Percentiles rank a stretch among this genome's conserved stretches.
These are phyloP conservation scores for Macroramphosus scolopax DNA, from an alignment of 2,797 vertebrate species.

Conservation along the genomic window DNA sequence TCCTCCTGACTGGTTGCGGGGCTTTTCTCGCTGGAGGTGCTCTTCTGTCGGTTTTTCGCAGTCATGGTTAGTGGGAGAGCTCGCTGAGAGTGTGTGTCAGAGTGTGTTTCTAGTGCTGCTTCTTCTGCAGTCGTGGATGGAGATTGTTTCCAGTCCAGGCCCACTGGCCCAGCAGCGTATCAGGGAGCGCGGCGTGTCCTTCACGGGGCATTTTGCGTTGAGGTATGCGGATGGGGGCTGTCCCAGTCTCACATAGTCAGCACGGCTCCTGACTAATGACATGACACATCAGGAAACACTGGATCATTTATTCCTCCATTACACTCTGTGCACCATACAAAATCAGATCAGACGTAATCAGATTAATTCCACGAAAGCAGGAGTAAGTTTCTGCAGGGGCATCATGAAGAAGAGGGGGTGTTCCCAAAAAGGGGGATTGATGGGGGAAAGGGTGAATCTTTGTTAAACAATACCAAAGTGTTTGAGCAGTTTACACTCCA, in stretches of 20 bases:
- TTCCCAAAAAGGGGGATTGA: too few relatives aligned
- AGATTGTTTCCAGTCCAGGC: slow-evolving; percentile 41
- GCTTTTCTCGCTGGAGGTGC: slow-evolving; percentile 56
- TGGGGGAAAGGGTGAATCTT: too few relatives aligned
- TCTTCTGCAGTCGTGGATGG: slow-evolving; percentile 61
- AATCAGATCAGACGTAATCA: too few relatives aligned
- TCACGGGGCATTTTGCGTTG: slow-evolving; percentile 38
- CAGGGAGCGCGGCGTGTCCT: slow-evolving; percentile 76
- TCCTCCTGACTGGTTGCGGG: slow-evolving; percentile 56
- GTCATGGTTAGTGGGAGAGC: slow-evolving; percentile 56
- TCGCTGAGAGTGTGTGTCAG: slow-evolving; percentile 3
- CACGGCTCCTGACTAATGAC: slow-evolving; percentile 7
- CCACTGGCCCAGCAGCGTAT: slow-evolving; percentile 66
- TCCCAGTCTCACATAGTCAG: slow-evolving; percentile 21
- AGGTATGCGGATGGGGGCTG: slow-evolving; percentile 75
- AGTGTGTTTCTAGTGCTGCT: slow-evolving; percentile 3
- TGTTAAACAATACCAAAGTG: too few relatives aligned
- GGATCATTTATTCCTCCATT: neutral
- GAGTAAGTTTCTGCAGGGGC: too few relatives aligned
- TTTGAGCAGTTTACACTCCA: too few relatives aligned
- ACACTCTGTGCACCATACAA: neutral
- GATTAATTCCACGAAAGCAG: too few relatives aligned
- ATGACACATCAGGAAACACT: slow-evolving; percentile 11
- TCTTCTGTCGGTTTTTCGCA: slow-evolving; percentile 73
- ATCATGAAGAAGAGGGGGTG: too few relatives aligned